Base-by-base conservation (phyloP, 2,888 invertebrate species). In the Formica aserva region DNA sequence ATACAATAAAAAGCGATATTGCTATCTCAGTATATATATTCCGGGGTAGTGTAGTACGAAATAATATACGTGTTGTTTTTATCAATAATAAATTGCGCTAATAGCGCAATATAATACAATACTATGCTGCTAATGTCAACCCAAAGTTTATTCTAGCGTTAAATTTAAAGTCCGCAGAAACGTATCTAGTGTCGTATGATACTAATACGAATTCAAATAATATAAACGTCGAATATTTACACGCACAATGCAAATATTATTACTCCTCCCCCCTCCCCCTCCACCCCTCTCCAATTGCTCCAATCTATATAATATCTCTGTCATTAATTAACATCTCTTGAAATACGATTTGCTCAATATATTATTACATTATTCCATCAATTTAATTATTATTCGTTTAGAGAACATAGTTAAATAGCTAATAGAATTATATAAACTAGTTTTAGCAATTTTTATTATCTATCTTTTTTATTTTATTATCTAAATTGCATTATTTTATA, bases 81-180 rank as follows among this genome's bases (percentile, higher is more conserved):
- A 69, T 67, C 65, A 52, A 26, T 35, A 41, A 74, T 69, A 77
- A 69, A 69, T 77, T 15, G 71, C 29, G 15, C 72, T 18, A 72
- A 48, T 45, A 80, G 45, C 45, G 11, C 57, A 55, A 57, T 41
- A 29, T 13, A 3, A 29, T 45, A 48, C 18, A 18, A 48, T 48
- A 52, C n/a, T 52, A 52, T 2, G 8, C 8, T 52, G 52, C n/a
- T 52, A 52, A 11, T 35, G 15, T 15, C 8, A 26, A 45, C 62
- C 4, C 13, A 11, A 72, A 80, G 45, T 62, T 72, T 72, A 78
- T 71, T 22, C 45, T 32, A 60, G 26, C 60, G 26, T 72, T 69
- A 77, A 78, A 38, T 67, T 67, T 71, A 22, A 60, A 80, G 45
- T 35, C 26, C 3, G 72, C 26, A 45, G 15, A 8, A 48, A 13